These are phyloP conservation scores for Amiota communis DNA, from an alignment of 2,888 invertebrate genomes.

Conservation along the genomic window DNA sequence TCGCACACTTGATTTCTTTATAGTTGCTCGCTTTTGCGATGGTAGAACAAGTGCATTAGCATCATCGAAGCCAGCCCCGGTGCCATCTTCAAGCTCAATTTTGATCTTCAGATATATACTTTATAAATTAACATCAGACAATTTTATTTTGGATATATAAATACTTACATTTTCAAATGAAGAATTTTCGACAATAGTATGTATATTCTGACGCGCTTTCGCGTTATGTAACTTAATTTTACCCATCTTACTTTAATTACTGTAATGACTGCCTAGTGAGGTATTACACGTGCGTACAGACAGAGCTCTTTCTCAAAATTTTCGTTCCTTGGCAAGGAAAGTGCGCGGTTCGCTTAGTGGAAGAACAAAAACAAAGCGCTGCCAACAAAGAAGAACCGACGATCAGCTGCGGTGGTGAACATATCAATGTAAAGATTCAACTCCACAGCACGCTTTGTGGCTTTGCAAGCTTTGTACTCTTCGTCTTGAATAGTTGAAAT, in stretches of 20 bases:
- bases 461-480: too few species aligned
- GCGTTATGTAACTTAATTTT: conserved; percentile 82
- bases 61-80: conserved; percentile 79
- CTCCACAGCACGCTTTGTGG: too few species aligned
- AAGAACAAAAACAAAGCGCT: too few species aligned
- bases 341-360: too few species aligned
- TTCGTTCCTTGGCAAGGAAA: too few species aligned
- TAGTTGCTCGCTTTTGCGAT: conserved; percentile 85
- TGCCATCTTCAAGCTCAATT: conserved; percentile 76
- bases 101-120: conserved; percentile 76
- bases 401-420: too few species aligned
- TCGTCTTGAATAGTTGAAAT: too few species aligned
- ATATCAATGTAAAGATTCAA: too few species aligned
- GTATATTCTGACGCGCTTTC: conserved; percentile 81
- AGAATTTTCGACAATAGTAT: conserved; percentile 82
- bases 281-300: too few species aligned
- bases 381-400: too few species aligned
- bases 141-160: neutral
- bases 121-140: conserved; percentile 40
- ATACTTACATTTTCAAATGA: conserved; percentile 79
- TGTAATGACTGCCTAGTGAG: too few species aligned
- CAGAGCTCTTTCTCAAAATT: too few species aligned
- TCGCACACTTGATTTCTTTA: conserved; percentile 77
- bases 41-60: conserved; percentile 89
- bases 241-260: conserved; percentile 75